Evolutionary conservation across 2,113 vertebrate species (phyloP), one percentile per base, ranked within the genome.

Genomic region (Nematolebias whitei): DNA sequence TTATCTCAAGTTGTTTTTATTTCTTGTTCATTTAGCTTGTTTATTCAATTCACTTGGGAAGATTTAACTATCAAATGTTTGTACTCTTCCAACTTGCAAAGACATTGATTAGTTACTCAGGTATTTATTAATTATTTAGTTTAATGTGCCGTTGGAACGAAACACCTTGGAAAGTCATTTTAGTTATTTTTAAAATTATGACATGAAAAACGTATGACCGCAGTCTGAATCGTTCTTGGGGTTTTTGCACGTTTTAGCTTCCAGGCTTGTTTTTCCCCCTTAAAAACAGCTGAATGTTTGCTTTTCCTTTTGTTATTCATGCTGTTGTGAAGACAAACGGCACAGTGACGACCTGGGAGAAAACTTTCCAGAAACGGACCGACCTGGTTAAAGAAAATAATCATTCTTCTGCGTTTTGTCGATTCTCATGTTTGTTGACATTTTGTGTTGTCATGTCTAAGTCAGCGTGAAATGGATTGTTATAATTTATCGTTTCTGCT

Each of bases 391-490:
- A 40, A 35, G 32, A 35, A 35, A 35, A 35, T 35, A 5, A 2
- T 35, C 5, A 35, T 53, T 39, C 19, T 71, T 40, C 50, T 76
- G 18, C 54, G 20, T 56, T 63, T 13, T 23, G 7, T 71, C 49
- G 73, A 81, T 81, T 80, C 78, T 69, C 80, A 19, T 49, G 2
- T 74, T 84, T 64, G 51, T 23, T 63, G 44, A 18, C 15, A 5
- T 56, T 63, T 68, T 29, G 60, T 69, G 22, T 63, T 54, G 24
- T 76, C 18, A 41, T 9, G 19, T 61, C 24, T 63, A 55, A 61
- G 10, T 19, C n/a, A 22, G 54, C 24, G 16, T 71, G 20, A 53
- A 62, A 69, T 48, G 18, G 40, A 60, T 51, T 71, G 5, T 51
- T 44, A 50, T 5, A 44, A 38, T 26, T 24, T 12, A 57, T 47